Evolutionary conservation across 1,140 invertebrate species (phyloP).

Genomic region (Diorhabda carinulata): DNA sequence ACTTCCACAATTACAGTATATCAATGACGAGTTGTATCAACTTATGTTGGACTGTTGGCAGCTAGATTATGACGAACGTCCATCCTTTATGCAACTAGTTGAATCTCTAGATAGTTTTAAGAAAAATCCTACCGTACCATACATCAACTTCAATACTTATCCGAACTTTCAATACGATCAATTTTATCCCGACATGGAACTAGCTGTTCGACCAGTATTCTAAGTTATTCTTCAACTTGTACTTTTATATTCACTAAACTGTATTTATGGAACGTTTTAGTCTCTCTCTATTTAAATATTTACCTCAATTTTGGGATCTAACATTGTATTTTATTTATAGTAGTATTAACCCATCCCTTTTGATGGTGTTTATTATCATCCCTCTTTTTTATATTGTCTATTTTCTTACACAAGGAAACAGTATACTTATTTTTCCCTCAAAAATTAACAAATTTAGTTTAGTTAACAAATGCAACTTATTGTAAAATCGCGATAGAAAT

Average conservation of each 20-base stretch:
- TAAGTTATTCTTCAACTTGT: conserved; percentile 17
- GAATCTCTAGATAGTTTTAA: conserved; percentile 40
- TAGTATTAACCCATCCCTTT: too few species aligned
- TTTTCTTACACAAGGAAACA: too few species aligned
- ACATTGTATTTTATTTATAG: too few species aligned
- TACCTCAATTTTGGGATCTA: too few species aligned
- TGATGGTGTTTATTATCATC: too few species aligned
- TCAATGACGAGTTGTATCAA: conserved; percentile 75
- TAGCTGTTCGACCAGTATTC: conserved; percentile 35
- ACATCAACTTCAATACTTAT: conserved; percentile 36
- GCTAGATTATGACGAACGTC: conserved; percentile 73
- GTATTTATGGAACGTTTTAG: too few species aligned
- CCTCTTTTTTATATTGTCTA: too few species aligned
- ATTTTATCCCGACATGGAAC: conserved; percentile 42
- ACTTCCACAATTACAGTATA: conserved; percentile 66
- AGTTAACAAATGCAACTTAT: too few species aligned
- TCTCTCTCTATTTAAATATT: too few species aligned
- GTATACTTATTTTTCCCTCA: too few species aligned
- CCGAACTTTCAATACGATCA: conserved; percentile 44
- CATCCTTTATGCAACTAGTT: conserved; percentile 60
- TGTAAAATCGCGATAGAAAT: too few species aligned
- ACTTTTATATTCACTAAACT: not conserved
- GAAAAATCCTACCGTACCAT: conserved; percentile 28
- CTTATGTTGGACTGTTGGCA: conserved; percentile 82
- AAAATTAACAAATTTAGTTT: too few species aligned